Base-by-base conservation (phyloP, 2,113 vertebrate genomes). In the Geococcyx californianus region DNA sequence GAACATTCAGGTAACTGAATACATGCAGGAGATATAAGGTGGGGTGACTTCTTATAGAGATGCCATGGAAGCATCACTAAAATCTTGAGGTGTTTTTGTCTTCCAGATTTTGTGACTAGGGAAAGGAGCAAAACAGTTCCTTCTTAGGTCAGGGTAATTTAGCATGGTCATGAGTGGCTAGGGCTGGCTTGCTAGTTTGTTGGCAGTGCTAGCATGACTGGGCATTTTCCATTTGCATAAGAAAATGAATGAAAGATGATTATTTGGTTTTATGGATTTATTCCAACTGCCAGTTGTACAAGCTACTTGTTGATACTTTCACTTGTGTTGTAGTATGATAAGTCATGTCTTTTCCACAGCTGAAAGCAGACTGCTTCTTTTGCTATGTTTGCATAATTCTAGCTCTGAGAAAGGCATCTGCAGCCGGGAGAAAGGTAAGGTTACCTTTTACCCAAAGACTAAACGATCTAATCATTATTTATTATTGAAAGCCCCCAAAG, bases 291-390 rank as follows among this genome's bases (percentile, higher is more conserved):
- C 62, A 75, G 24, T 51, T 62, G 10, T 40, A 86, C 3, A 5
- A 62, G 26, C 13, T 11, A 51, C 26, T 13, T 63, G 31, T 18
- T 51, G 45, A 66, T 66, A 66, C 24, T 6, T 23, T 54, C 52
- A n/a, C 29, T 3, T 5, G 23, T 38, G 23, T 0, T 38, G 17
- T 29, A 63, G 24, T 54, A 26, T 23, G 14, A 9, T 18, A 66
- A 45, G 33, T 56, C 23, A 5, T 9, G 8, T 52, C 31, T 62
- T 81, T 76, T 66, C 36, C 31, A 45, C 45, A 74, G 68, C 25
- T 45, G 36, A 81, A 14, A 89, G 69, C 23, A 80, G 34, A 34
- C 9, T 70, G 21, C 36, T 80, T 54, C 13, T 31, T 84, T 66
- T 77, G 17, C 44, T 47, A 4, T 10, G 6, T 45, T 69, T 44